Evolutionary conservation across 92 coral and sea anemone species (phyloP).

Genomic region (Montipora capitata): DNA sequence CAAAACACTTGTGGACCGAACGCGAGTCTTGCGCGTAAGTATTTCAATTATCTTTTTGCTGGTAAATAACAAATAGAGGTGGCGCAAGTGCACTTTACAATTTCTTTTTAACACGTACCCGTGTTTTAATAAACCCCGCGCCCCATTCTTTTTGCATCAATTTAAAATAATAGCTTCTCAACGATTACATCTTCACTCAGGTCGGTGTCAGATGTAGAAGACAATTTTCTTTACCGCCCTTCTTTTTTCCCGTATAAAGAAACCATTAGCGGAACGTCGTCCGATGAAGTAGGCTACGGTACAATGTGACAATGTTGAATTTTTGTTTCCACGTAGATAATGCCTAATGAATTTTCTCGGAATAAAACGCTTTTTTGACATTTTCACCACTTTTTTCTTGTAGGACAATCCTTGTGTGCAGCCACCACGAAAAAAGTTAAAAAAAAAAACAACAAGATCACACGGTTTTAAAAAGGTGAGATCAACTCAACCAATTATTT

Average conservation of each 20-base stretch:
- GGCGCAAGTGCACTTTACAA: no score
- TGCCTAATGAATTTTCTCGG: not conserved
- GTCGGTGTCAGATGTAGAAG: not conserved
- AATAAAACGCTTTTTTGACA: no score
- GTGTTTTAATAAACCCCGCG: no score
- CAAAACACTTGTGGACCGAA: no score
- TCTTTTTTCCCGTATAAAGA: not conserved
- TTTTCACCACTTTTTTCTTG: not conserved
- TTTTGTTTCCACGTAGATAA: not conserved
- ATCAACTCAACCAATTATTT: not conserved
- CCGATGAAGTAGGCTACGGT: slow-evolving; percentile 9
- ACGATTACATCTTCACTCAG: not conserved
- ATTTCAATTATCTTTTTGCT: no score
- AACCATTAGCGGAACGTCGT: slow-evolving; percentile 1
- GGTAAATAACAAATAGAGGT: no score
- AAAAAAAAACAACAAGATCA: not conserved
- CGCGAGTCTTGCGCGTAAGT: no score
- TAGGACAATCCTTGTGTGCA: slow-evolving; percentile 5
- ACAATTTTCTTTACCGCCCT: not conserved
- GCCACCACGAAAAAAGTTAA: slow-evolving; percentile 4
- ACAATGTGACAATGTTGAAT: not conserved
- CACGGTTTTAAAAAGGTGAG: not conserved
- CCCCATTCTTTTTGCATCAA: no score
- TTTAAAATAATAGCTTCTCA: not conserved
- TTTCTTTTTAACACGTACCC: no score